Conservation (phyloP, 2,113 vertebrate genomes). For the Neolamprologus modestus region DNA sequence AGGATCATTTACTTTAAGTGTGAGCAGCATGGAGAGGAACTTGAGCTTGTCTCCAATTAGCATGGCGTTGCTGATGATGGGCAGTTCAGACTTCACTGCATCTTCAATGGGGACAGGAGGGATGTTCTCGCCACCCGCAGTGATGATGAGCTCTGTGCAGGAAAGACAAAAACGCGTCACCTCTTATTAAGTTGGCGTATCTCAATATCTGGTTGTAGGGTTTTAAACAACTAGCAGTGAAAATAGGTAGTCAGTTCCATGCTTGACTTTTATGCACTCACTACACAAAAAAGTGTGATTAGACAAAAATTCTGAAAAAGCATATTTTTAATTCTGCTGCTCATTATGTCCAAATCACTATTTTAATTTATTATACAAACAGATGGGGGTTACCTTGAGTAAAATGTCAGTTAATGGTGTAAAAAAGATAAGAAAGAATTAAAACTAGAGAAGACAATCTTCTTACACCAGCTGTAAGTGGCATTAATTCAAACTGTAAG, state of each 20-base stretch:
- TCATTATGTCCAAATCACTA: neutral
- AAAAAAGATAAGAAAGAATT: neutral
- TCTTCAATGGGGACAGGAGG: conserved; percentile 74
- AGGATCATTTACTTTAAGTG: conserved; percentile 64
- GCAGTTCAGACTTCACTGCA: conserved; percentile 58
- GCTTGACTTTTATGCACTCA: neutral
- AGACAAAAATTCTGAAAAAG: neutral
- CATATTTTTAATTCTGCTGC: neutral
- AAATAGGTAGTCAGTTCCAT: neutral
- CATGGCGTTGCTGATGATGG: conserved; percentile 74
- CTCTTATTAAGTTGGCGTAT: neutral
- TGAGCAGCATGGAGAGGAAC: conserved; percentile 76
- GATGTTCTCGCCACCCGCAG: conserved; percentile 76
- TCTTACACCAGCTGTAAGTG: neutral
- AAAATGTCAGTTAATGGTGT: neutral
- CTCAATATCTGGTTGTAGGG: neutral
- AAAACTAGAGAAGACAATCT: neutral
- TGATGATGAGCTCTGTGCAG: conserved; percentile 73
- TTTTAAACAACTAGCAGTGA: neutral
- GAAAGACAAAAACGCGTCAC: neutral
- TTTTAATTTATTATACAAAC: neutral
- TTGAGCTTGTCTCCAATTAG: conserved; percentile 74
- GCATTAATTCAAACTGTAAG: neutral
- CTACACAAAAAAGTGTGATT: neutral
- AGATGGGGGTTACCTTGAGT: neutral